Conservation (phyloP, 2,797 vertebrate genomes). For the Acanthurus lineatus region DNA sequence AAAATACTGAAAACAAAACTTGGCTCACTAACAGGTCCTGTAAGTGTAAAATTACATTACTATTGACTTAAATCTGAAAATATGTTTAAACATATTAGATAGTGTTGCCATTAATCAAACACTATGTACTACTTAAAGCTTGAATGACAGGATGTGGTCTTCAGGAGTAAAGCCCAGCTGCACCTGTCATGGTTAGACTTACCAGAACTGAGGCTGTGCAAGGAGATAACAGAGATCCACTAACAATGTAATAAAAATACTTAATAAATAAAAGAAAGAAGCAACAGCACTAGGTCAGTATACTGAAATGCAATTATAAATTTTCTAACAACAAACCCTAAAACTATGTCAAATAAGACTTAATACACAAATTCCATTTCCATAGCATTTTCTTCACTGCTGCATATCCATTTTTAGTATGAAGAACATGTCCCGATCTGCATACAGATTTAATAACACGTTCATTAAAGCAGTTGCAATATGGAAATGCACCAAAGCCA, state of each 20-base stretch:
- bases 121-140: too few species aligned
- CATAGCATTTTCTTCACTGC: neutral
- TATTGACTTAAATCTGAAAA: neutral
- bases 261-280: neutral
- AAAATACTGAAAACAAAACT: neutral
- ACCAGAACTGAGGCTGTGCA: neutral
- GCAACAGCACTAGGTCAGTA: neutral
- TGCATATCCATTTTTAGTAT: neutral
- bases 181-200: neutral
- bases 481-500: neutral
- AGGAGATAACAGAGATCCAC: neutral
- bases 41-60: neutral
- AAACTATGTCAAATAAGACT: neutral
- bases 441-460: conserved; percentile 3
- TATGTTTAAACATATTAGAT: too few species aligned
- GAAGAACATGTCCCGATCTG: neutral
- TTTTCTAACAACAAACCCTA: too few species aligned
- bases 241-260: neutral
- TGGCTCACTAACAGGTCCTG: neutral
- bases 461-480: neutral
- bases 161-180: neutral
- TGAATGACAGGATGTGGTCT: conserved; percentile 17
- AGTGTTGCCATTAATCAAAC: neutral
- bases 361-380: neutral
- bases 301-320: neutral